Base-by-base conservation (phyloP, 2,888 invertebrate genomes). In the Oscheius myriophilus region DNA sequence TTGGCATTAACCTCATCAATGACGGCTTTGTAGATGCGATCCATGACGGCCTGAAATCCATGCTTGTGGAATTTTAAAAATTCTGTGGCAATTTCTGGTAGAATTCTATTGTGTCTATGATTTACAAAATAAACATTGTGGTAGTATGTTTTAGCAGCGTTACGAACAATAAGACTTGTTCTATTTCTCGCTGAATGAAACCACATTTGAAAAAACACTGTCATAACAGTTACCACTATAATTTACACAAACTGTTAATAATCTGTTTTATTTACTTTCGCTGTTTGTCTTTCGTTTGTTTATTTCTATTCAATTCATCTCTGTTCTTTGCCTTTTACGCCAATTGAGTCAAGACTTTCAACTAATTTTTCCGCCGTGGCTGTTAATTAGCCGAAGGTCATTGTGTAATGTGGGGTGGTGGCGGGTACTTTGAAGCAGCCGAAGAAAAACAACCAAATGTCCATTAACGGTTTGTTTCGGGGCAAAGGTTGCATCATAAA, bases 1-100 rank as follows among this genome's bases (percentile, higher is more conserved):
- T 93, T 92, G 61, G 91, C 91, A 59, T 87, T 87, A 63, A 97
- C 85, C 52, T 85, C 85, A 66, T 81, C 82, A 51, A 82, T 76
- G 33, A 98, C 94, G 80, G 93, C 94, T 89, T 98, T 98, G 86
- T 95, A 95, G 87, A 98, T 93, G 84, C 97, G 92, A 89, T 97
- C 97, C 90, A 97, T 91, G 82, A 98, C 96, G 63, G 96, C 90
- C 93, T 95, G 89, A 11, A 83, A 45, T 25, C 18, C 11, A n/a
- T 55, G n/a, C n/a, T n/a, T n/a, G n/a, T n/a, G n/a, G n/a, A n/a
- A n/a, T n/a, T n/a, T n/a, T n/a, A n/a, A n/a, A n/a, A n/a, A n/a
- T 43, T 43, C 14, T 12, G 43, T 43, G 9, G 9, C 11, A 51
- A 45, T n/a, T 7, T 2, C 12, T 25, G n/a, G n/a, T n/a, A n/a